Base-by-base conservation (phyloP, 2,113 vertebrate species). In the Eulacestoma nigropectus region DNA sequence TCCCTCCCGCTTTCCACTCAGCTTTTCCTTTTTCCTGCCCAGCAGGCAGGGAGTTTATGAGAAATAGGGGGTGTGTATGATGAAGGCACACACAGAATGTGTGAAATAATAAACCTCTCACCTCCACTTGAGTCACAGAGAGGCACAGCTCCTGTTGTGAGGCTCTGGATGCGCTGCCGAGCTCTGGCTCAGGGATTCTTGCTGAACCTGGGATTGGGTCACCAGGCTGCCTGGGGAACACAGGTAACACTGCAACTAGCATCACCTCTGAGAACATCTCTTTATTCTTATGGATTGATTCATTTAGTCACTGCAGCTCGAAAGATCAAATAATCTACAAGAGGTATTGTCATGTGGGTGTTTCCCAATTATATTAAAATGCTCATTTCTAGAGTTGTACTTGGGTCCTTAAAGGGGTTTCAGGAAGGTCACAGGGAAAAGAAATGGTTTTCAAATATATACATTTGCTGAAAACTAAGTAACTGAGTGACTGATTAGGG, bases 101-200 rank as follows among this genome's bases (percentile, higher is more conserved):
- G 62, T n/a, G 82, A 90, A 94, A 80, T 84, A 74, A 96, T 59
- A 74, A 92, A 86, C 39, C 68, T 86, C 82, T 95, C 90, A 73
- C 65, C 87, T 78, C 27, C 80, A 64, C 89, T 92, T 4, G 1
- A 93, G 64, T 35, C 59, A 39, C 55, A 57, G 52, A 67, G n/a
- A 52, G 53, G 42, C 41, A 50, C 7, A 29, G 41, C 53, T 94
- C 52, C 74, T 49, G 41, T 37, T 0, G 1, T 4, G 57, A 50
- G 73, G 25, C 41, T 79, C 49, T 10, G 53, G 39, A 35, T 53
- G 62, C 0, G 0, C 15, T 1, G 7, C 42, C 0, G 0, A 86
- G 73, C 32, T 84, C 73, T 7, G 5, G 35, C 76, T 64, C 6
- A 0, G 23, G 67, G 62, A 53, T 42, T 62, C 77, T n/a, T 46